phyloP scores from a whole-genome alignment of 2,113 vertebrate species.

The Dasyornis broadbenti region DNA sequence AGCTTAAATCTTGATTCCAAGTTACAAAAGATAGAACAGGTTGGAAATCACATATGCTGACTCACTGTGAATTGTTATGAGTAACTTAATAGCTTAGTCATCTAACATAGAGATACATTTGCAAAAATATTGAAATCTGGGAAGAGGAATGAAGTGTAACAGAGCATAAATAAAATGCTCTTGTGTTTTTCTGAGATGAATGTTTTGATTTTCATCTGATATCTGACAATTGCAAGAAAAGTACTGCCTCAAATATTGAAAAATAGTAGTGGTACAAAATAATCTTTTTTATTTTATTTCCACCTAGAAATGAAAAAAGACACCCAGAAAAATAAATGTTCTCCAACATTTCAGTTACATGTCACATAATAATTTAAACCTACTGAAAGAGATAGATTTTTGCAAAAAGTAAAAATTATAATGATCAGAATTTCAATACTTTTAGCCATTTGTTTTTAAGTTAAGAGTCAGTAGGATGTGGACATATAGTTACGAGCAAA shows the following conservation, averaged over 20 bases:
- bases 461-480: background rate
- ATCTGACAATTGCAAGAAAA: background rate
- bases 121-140: conserved; percentile 34
- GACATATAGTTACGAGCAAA: background rate
- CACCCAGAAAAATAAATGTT: background rate
- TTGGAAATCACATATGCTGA: conserved; percentile 34
- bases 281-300: background rate
- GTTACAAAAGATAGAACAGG: conserved; percentile 10
- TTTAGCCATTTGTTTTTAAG: background rate
- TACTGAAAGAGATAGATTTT: background rate
- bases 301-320: background rate
- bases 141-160: background rate
- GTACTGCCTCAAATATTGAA: background rate
- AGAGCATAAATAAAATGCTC: conserved; percentile 22
- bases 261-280: background rate
- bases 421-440: background rate
- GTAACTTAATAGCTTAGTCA: conserved; percentile 41
- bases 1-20: background rate
- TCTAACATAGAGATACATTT: background rate
- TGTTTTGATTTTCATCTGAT: background rate
- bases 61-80: conserved; percentile 27
- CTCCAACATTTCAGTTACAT: background rate
- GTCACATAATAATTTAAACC: background rate
- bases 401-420: background rate
- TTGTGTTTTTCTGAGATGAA: background rate